A percentile compares a stretch with the other conserved stretches of the same genome.
Conservation (phyloP, 1,140 invertebrate species). For the Manduca sexta region DNA sequence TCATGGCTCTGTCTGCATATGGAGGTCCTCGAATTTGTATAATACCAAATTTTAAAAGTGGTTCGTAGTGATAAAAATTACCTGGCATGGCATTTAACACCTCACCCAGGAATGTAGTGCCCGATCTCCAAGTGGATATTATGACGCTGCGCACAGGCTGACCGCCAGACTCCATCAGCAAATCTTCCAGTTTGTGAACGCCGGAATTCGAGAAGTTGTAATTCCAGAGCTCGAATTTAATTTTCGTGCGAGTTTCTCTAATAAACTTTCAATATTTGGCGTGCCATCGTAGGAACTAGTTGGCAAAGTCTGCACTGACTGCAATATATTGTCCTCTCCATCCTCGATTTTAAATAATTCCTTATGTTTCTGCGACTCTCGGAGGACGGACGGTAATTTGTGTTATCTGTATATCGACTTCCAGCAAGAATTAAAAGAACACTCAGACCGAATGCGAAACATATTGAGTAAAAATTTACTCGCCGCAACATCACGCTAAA, state of each 20-base stretch:
- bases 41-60: constrained; percentile 83
- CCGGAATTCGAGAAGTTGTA: constrained; percentile 41
- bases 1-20: constrained; percentile 74
- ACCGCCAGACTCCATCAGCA: constrained; percentile 77
- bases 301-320: constrained; percentile 42
- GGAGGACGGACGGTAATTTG: constrained; percentile 70
- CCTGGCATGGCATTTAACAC: constrained; percentile 84
- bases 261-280: constrained; percentile 48
- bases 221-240: constrained; percentile 44
- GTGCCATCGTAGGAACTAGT: constrained; percentile 47
- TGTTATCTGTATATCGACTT: constrained; percentile 73
- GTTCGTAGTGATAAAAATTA: constrained; percentile 89
- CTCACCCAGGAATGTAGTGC: constrained; percentile 87
- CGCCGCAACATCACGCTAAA: constrained; percentile 73
- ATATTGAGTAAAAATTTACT: constrained; percentile 76
- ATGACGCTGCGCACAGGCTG: constrained; percentile 80
- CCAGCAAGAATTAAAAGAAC: constrained; percentile 76
- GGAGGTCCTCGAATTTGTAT: constrained; percentile 80
- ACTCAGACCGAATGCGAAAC: constrained; percentile 75
- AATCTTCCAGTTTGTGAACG: constrained; percentile 69
- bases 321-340: constrained; percentile 38
- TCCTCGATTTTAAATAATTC: constrained; percentile 54
- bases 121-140: constrained; percentile 85
- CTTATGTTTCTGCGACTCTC: constrained; percentile 64
- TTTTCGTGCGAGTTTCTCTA: constrained; percentile 52